Base-by-base conservation (phyloP, 2,113 vertebrate species). In the Halichoeres trimaculatus region DNA sequence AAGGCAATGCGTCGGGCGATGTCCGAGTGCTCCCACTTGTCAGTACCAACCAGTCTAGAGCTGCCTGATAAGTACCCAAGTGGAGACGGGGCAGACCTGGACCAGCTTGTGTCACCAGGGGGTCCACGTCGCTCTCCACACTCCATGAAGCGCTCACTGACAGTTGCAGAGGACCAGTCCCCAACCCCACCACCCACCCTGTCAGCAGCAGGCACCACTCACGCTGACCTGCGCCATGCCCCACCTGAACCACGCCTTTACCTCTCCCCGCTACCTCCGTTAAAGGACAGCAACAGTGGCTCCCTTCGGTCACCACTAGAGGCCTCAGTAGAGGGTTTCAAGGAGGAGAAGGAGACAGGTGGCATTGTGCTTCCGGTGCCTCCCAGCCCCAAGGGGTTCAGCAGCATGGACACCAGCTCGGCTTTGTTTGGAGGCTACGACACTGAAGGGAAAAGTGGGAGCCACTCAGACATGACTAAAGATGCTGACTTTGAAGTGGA, bases 11-110 rank as follows among this genome's bases (percentile, higher is more conserved):
- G 95, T 17, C 93, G 97, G 24, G 96, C 98, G 0, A 95, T 99
- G 95, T 99, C 98, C 0, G 98, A 98, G 74, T 97, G 96, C 83
- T 96, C 96, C 23, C 98, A 96, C 86, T 92, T 98, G 70, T 95
- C 95, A 0, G 97, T 98, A 9, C 98, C 97, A n/a, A 92, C 91
- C 1, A 90, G 95, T 83, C 90, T 95, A 19, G 91, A 96, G 89
- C 94, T 97, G 64, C 93, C 94, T 0, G 97, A 98, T 80, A 96
- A 96, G 78, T 98, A 98, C 76, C 97, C 97, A 2, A 93, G 94
- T 22, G 93, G 80, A 78, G 20, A 87, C 68, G 76, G 81, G 57
- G 58, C 76, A 24, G 83, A 89, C 71, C 56, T 76, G 7, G 94
- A 95, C 53, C 81, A 90, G 58, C 70, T 89, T 23, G 78, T 75